A percentile compares a stretch with the other conserved stretches of the same genome.
phyloP scores from a whole-genome alignment of 2,888 invertebrate genomes.

The Eupithecia abbreviata region DNA sequence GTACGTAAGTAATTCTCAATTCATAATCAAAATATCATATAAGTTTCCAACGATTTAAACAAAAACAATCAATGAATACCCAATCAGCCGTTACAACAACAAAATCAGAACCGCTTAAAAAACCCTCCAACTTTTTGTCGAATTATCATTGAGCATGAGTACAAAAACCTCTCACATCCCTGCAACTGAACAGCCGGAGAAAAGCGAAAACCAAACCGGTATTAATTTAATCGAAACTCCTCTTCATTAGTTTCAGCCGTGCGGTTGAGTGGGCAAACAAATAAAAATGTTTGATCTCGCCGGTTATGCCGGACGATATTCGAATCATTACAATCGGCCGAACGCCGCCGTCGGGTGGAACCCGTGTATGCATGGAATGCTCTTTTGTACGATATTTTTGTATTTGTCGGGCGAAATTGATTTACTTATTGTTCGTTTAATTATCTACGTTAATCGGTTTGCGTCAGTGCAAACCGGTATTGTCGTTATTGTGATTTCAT shows the following conservation, averaged over 20 bases:
- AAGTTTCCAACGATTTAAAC: constrained; percentile 7
- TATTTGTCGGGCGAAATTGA: constrained; percentile 40
- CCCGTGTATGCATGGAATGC: constrained; percentile 38
- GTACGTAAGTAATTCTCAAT: not conserved
- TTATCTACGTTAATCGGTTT: constrained; percentile 39
- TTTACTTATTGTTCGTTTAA: constrained; percentile 43
- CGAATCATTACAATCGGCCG: constrained; percentile 70
- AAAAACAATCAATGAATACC: constrained; percentile 38
- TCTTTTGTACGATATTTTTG: constrained; percentile 43
- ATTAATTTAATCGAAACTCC: constrained; percentile 80
- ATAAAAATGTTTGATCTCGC: constrained; percentile 81
- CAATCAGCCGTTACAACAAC: constrained; percentile 51
- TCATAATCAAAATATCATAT: constrained; percentile 21
- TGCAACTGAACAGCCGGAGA: constrained; percentile 53
- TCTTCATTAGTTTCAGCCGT: constrained; percentile 80
- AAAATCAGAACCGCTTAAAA: constrained; percentile 55
- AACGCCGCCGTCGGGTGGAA: constrained; percentile 43
- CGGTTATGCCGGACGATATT: constrained; percentile 73
- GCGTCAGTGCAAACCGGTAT: constrained; percentile 27
- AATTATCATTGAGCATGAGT: constrained; percentile 63
- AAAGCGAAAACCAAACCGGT: constrained; percentile 71
- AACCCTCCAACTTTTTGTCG: constrained; percentile 51
- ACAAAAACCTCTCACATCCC: constrained; percentile 61
- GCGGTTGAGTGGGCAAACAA: constrained; percentile 79
- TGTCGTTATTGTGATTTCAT: constrained; percentile 32